Base-by-base conservation (phyloP, 2,888 invertebrate species). In the Ectropis crepuscularia region DNA sequence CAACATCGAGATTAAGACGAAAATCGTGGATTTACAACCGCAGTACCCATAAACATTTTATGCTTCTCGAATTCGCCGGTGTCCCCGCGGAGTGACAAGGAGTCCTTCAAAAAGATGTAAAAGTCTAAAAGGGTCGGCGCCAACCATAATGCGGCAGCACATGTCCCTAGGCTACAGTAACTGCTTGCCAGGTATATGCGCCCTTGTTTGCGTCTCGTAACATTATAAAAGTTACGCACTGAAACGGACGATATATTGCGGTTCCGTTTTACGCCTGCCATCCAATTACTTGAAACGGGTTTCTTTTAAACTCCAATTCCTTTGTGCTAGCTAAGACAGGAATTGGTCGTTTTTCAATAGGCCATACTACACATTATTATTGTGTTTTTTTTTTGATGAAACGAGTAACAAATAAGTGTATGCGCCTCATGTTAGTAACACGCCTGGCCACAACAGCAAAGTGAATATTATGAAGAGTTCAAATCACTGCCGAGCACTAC, bases 11-110 rank as follows among this genome's bases (percentile, higher is more conserved):
- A 68, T 69, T 69, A 67, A 65, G 69, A 65, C 58, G 61, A 57
- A 68, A 67, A 71, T 69, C 63, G 63, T 57, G 67, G 67, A 57
- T 68, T 69, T 68, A 69, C 66, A 61, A 53, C 66, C 48, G 58
- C 51, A 61, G 68, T 66, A 57, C 54, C 57, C 59, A 69, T 71
- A 71, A 71, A 71, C 55, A 68, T 68, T 71, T 71, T 69, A 71
- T 67, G 71, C 64, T 65, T 55, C 55, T 47, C 47, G 64, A 71
- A 68, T 71, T 65, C 53, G 48, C 55, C 53, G 47, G 42, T 47
- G 8, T 65, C 64, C 60, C 64, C 51, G 53, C 60, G 64, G 64
- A 53, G 60, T 61, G 64, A 61, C 57, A 65, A 65, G 57, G 45
- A 61, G 57, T 60, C 53, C 60, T 65, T 65, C 64, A 60, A 61